These are phyloP conservation scores for Drosophila prolongata DNA, from an alignment of 2,888 invertebrate genomes.

Conservation along the genomic window DNA sequence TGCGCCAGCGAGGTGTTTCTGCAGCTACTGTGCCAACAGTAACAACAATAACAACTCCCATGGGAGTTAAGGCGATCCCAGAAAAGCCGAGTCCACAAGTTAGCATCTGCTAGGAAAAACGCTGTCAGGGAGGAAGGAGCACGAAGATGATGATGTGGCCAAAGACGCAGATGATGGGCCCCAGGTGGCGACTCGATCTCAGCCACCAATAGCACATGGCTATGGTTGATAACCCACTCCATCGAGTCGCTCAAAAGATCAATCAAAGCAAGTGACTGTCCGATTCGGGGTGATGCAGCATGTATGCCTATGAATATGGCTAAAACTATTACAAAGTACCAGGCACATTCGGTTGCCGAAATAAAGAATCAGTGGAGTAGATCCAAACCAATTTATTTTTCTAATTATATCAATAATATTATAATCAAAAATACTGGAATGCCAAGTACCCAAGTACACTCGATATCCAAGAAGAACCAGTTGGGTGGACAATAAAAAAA, in stretches of 20 bases:
- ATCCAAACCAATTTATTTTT: too few relatives aligned
- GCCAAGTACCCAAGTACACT: too few relatives aligned
- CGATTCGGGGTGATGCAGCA: constrained; percentile 38
- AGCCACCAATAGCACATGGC: constrained; percentile 34
- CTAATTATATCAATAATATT: too few relatives aligned
- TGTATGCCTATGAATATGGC: neutral
- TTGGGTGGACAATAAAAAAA: too few relatives aligned
- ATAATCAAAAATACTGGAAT: too few relatives aligned
- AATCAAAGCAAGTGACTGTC: constrained; percentile 69
- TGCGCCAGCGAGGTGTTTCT: constrained; percentile 48
- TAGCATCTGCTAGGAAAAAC: constrained; percentile 68
- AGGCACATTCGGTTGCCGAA: too few relatives aligned
- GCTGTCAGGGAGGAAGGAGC: neutral
- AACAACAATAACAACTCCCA: constrained; percentile 64
- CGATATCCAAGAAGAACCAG: too few relatives aligned
- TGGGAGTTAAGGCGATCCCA: constrained; percentile 56
- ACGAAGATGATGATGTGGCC: constrained; percentile 1
- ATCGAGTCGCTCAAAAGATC: constrained; percentile 55
- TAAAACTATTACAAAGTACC: too few relatives aligned
- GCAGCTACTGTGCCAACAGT: constrained; percentile 41
- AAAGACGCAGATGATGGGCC: constrained; percentile 23
- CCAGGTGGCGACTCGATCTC: constrained; percentile 53
- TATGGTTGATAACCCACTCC: too few relatives aligned
- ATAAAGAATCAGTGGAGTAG: too few relatives aligned
- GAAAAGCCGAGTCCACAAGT: constrained; percentile 32